These are phyloP conservation scores for Orchestes rusci DNA, from an alignment of 2,888 invertebrate species.

Conservation along the genomic window DNA sequence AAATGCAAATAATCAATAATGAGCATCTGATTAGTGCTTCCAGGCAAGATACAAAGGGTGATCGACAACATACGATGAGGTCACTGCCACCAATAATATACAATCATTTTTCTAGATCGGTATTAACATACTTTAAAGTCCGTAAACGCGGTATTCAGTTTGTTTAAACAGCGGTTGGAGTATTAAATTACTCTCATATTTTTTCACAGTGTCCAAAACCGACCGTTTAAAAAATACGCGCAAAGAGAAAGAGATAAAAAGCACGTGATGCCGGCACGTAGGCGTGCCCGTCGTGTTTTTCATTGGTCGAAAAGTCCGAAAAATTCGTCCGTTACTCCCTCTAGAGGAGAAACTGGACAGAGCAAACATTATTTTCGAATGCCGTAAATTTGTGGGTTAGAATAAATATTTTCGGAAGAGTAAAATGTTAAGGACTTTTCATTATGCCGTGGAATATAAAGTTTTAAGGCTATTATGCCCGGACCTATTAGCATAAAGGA, in stretches of 20 bases:
- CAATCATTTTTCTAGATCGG: slow-evolving; percentile 36
- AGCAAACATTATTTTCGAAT: slow-evolving; percentile 46
- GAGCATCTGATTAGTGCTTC: too few relatives aligned
- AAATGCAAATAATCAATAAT: too few relatives aligned
- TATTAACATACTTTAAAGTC: slow-evolving; percentile 30
- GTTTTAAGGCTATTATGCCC: slow-evolving; percentile 45
- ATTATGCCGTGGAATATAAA: slow-evolving; percentile 44
- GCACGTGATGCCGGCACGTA: slow-evolving; percentile 27
- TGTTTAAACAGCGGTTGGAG: slow-evolving; percentile 42
- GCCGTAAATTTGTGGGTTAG: slow-evolving; percentile 46
- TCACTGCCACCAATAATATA: slow-evolving; percentile 34
- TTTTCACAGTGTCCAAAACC: slow-evolving; percentile 42
- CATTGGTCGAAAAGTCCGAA: slow-evolving; percentile 44
- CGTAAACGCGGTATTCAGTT: slow-evolving; percentile 40
- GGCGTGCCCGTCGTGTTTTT: slow-evolving; percentile 41
- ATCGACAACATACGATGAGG: too few relatives aligned
- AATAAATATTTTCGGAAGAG: slow-evolving; percentile 47
- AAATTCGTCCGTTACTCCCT: slow-evolving; percentile 40
- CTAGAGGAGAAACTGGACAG: slow-evolving; percentile 39
- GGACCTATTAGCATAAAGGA: slow-evolving; percentile 45
- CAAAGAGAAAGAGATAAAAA: slow-evolving; percentile 37
- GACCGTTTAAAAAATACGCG: slow-evolving; percentile 35
- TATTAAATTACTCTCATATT: slow-evolving; percentile 44
- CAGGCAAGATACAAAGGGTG: too few relatives aligned
- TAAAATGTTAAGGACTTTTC: slow-evolving; percentile 47